phyloP scores from a whole-genome alignment of 2,113 vertebrate species.

The Plecturocebus donacophilus region DNA sequence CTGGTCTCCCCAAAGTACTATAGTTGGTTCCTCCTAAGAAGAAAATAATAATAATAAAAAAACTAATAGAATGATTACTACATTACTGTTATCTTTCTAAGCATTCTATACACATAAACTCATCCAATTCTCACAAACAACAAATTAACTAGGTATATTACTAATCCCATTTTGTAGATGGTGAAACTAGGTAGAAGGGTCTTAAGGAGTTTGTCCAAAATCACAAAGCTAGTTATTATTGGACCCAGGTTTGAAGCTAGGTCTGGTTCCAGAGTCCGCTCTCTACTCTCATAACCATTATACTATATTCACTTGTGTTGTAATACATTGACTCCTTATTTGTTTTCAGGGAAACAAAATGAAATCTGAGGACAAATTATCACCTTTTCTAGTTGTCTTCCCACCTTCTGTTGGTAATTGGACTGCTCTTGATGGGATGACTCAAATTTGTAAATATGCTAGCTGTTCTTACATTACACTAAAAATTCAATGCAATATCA shows the following conservation, averaged over 20 bases:
- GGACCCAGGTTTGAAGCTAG: background rate
- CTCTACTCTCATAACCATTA: background rate
- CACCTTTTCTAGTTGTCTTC: background rate
- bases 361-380: background rate
- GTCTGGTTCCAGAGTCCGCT: background rate
- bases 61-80: background rate
- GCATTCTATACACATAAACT: background rate
- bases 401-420: background rate
- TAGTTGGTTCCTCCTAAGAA: background rate
- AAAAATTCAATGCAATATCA: background rate
- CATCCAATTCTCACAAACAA: background rate
- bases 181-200: background rate
- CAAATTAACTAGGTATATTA: background rate
- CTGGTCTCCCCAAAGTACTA: background rate
- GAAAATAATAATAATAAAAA: background rate
- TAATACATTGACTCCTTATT: background rate
- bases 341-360: background rate
- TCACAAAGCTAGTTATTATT: background rate
- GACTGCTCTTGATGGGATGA: background rate
- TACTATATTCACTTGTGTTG: background rate
- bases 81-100: background rate
- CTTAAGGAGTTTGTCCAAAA: background rate
- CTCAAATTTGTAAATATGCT: background rate
- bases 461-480: background rate
- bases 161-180: background rate